Base-by-base conservation (phyloP, 2,888 invertebrate species). In the Argyresthia albistria region DNA sequence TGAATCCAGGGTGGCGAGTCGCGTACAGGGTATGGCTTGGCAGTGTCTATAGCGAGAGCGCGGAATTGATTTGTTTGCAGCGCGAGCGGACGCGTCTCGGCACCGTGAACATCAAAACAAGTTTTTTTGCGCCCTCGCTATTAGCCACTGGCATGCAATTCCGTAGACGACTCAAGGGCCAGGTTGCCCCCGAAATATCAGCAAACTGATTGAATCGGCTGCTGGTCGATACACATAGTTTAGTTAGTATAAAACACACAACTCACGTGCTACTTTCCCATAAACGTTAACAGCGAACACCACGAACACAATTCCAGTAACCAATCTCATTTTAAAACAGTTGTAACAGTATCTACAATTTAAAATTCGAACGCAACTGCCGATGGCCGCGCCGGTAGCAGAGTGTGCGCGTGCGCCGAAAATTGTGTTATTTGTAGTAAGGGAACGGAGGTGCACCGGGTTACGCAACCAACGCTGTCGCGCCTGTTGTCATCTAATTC, bases 211-310 rank as follows among this genome's bases (percentile, higher is more conserved):
- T 6, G 25, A 25, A 2, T 25, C 25, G n/a, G n/a, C 25, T 25
- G 25, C 25, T 4, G 25, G 25, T 25, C 25, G 3, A 6, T 6
- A 25, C 25, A 25, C 25, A 25, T 6, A 25, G 6, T 4, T 25
- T 25, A 25, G 6, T 25, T 25, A 25, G 25, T 25, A 25, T 25
- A 25, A 25, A 39, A 39, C 10, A 39, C 10, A 39, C 2, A 39
- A 82, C 86, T 81, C 66, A 86, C 86, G 84, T n/a, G 78, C 66
- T 48, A 79, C 73, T 73, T 73, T 77, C 50, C 76, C 76, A 36
- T 72, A 67, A 52, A 64, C 76, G 36, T 71, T 67, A 53, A 64
- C 62, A 55, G 63, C 67, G 67, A 71, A 74, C 35, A 75, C 55
- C 46, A 15, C 45, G 45, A 50, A 46, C 35, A 67, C 58, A 6